Evolutionary conservation across 2,888 invertebrate species (phyloP), one percentile per base, ranked within the genome.

Genomic region (Idaea dimidiata): DNA sequence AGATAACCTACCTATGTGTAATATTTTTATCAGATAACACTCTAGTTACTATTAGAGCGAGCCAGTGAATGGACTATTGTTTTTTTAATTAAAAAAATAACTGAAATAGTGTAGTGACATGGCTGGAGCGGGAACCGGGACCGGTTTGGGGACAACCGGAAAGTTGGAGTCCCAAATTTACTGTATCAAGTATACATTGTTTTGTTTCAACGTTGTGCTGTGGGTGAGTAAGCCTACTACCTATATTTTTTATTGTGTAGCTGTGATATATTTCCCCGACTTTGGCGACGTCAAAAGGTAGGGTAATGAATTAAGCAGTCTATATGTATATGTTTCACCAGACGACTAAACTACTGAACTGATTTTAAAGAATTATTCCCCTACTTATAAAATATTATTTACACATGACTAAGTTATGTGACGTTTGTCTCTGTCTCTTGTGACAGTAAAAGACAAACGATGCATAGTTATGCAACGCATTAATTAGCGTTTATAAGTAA

Each of bases 151-250:
- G 62, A 86, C 89, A 63, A 92, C 89, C 32, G 93, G 93, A 59
- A 94, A 94, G 79, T 88, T 96, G 77, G 96, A 96, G 81, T 95
- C 95, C 71, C 95, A 95, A 80, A 97, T 97, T 76, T 95, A 95
- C 69, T 95, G 96, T 80, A 94, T 97, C 69, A 97, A 97, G 87
- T 97, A 96, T 86, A 95, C 96, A 58, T 89, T 97, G 69, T 95
- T 97, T 77, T 97, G 96, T 79, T 95, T 96, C 86, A 97, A 97
- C 83, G 94, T 96, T 60, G 93, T 97, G 60, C 88, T 96, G 76
- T 96, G 96, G 96, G 97, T 96, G 83, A 94, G 96, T 94, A 18
- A 31, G 32, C 10, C 6, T 54, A n/a, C 17, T 54, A 59, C 16
- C 54, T 6, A 16, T 43, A 43, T 43, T 43, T 32, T 10, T 43